Percentiles rank a stretch among this genome's conserved stretches.
phyloP scores from a whole-genome alignment of 2,888 invertebrate species.

The Agrotis exclamationis region DNA sequence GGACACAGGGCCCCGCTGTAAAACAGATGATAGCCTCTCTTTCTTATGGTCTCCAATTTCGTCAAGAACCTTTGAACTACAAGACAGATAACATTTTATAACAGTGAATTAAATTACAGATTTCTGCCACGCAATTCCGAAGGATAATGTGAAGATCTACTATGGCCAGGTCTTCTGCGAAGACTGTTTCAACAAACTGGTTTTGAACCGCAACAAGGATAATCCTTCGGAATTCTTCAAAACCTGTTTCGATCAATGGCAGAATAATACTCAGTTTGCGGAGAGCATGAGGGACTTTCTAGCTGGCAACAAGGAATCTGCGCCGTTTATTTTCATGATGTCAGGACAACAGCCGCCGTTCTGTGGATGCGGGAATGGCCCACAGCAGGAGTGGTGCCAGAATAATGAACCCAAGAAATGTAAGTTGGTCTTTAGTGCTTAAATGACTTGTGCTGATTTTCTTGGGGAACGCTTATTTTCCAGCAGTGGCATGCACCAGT shows the following conservation, averaged over 20 bases:
- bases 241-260: slow-evolving; percentile 86
- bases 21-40: no score
- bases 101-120: slow-evolving; percentile 69
- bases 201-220: slow-evolving; percentile 79
- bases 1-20: no score
- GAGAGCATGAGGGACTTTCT: slow-evolving; percentile 84
- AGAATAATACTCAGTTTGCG: slow-evolving; percentile 80
- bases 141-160: slow-evolving; percentile 81
- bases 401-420: slow-evolving; percentile 83
- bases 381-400: slow-evolving; percentile 78
- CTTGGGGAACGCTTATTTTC: background rate
- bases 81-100: slow-evolving; percentile 26
- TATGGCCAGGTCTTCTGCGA: slow-evolving; percentile 88
- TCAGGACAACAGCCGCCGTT: slow-evolving; percentile 78
- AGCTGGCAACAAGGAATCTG: slow-evolving; percentile 72
- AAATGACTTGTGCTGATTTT: no score
- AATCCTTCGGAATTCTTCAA: slow-evolving; percentile 85
- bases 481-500: background rate
- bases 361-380: slow-evolving; percentile 78
- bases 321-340: slow-evolving; percentile 85
- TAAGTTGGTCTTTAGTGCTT: slow-evolving; percentile 56
- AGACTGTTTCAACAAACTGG: slow-evolving; percentile 83
- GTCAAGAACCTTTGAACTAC: background rate
- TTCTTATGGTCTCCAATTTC: background rate
- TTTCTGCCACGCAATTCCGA: slow-evolving; percentile 82